Base-by-base conservation (phyloP, 1,140 invertebrate species). In the Leptinotarsa defecta region DNA sequence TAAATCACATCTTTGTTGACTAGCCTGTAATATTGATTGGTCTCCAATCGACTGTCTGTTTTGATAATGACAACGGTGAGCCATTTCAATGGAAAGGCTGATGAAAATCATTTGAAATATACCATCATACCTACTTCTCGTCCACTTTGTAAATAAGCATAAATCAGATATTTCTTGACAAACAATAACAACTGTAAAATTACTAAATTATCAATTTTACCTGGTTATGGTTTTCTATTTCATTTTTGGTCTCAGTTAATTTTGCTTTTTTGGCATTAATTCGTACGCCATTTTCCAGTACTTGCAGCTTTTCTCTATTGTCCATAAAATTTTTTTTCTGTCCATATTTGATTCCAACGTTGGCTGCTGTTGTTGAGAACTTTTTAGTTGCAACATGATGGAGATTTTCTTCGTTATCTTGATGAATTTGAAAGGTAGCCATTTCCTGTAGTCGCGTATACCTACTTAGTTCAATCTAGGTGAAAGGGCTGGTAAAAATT, bases 341-440 rank as follows among this genome's bases (percentile, higher is more conserved):
- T 43, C 19, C 20, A 27, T n/a, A 15, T 77, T 75, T 52, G 63
- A 48, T 34, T 70, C 64, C 61, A 72, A n/a, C 17, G 52, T 57
- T 57, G 6, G 15, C 52, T 57, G n/a, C 52, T 79, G 5, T 19
- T 62, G 63, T 27, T 65, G 20, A 11, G 15, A 48, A 74, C 74
- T 74, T 74, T 77, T 57, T 57, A 19, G 17, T n/a, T 8, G n/a
- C 15, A 57, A 57, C 52, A 15, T 15, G 52, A 57, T 57, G 52
- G n/a, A 17, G n/a, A 0, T 57, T 57, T 57, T 57, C 76, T 57
- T 57, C 76, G 57, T 57, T 67, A 78, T 80, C 78, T 78, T 79
- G 71, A 48, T 79, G 78, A 61, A 79, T 74, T 67, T 78, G 71
- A 69, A 79, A 79, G 48, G 68, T 74, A n/a, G 78, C 74, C 76